Conservation (phyloP, 2,888 invertebrate genomes). For the Xestia rhomboidea region DNA sequence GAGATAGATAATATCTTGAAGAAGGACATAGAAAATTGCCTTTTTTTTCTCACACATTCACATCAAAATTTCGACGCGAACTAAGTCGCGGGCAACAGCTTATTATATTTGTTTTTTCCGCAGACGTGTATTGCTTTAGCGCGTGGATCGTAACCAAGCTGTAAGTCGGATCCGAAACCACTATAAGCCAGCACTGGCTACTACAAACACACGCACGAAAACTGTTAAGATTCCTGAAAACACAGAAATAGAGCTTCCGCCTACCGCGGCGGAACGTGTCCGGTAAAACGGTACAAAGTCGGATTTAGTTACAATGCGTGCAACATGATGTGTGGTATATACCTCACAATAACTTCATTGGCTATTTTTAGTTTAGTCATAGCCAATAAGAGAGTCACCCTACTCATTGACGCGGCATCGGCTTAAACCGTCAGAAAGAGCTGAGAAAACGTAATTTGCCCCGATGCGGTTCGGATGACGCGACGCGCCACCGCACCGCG, state of each 20-base stretch:
- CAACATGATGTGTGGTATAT: slow-evolving; percentile 17
- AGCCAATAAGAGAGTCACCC: background rate
- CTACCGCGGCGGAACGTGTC: slow-evolving; percentile 24
- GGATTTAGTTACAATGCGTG: slow-evolving; percentile 37
- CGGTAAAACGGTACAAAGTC: slow-evolving; percentile 44
- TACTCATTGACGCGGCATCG: background rate
- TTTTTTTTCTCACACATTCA: background rate
- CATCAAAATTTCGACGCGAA: background rate
- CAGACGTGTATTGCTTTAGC: background rate
- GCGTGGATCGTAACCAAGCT: background rate
- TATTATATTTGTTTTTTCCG: background rate
- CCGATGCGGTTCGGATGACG: background rate
- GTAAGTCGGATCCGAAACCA: background rate
- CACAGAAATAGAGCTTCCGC: slow-evolving; percentile 53
- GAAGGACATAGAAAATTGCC: background rate
- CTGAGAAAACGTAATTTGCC: background rate
- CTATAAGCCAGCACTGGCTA: too few species aligned
- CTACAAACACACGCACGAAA: slow-evolving; percentile 26
- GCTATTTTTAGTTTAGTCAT: slow-evolving; percentile 18
- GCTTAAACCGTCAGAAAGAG: background rate
- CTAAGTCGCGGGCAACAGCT: background rate
- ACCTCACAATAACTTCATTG: slow-evolving; percentile 1
- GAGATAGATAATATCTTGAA: background rate
- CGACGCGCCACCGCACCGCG: background rate
- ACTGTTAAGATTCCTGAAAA: slow-evolving; percentile 31